Evolutionary conservation across 1,140 invertebrate genomes (phyloP).

Genomic region (Drosophila pallidifrons): DNA sequence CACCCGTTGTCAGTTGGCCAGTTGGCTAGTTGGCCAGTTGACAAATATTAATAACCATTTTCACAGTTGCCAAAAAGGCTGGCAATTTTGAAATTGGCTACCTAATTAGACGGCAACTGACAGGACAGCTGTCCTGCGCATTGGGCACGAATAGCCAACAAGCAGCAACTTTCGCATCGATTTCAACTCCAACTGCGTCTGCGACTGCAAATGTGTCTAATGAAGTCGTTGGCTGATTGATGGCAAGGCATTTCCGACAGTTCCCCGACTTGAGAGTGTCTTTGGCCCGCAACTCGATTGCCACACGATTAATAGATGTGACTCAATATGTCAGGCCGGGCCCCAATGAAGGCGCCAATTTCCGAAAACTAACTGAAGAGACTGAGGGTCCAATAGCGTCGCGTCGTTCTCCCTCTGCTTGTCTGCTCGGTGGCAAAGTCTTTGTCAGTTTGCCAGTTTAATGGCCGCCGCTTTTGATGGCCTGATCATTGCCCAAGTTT

Average conservation of each 20-base stretch:
- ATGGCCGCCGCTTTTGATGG: conserved; percentile 55
- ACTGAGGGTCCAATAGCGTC: conserved; percentile 6
- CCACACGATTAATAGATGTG: conserved; percentile 73
- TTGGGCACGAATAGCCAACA: conserved; percentile 18
- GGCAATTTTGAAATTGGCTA: conserved; percentile 50
- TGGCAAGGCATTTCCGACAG: conserved; percentile 63
- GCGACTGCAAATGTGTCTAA: conserved; percentile 69
- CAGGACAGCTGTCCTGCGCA: conserved; percentile 56
- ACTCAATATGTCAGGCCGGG: conserved; percentile 61
- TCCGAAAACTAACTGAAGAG: conserved; percentile 63
- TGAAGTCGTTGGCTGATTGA: conserved; percentile 73
- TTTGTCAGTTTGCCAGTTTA: conserved; percentile 46
- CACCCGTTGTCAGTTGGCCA: neutral
- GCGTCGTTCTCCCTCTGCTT: neutral
- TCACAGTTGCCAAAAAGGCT: conserved; percentile 23
- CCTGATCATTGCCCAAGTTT: conserved; percentile 67
- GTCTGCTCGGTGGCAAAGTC: neutral
- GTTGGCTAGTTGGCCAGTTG: neutral
- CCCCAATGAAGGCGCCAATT: conserved; percentile 58
- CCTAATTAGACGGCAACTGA: conserved; percentile 65
- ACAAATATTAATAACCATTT: conserved; percentile 71
- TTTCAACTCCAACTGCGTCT: conserved; percentile 40
- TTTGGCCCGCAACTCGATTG: neutral
- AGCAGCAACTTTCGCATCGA: conserved; percentile 30
- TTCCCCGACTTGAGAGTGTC: conserved; percentile 6